Evolutionary conservation across 2,888 invertebrate genomes (phyloP).

Genomic region (Meiosimyza decipiens): DNA sequence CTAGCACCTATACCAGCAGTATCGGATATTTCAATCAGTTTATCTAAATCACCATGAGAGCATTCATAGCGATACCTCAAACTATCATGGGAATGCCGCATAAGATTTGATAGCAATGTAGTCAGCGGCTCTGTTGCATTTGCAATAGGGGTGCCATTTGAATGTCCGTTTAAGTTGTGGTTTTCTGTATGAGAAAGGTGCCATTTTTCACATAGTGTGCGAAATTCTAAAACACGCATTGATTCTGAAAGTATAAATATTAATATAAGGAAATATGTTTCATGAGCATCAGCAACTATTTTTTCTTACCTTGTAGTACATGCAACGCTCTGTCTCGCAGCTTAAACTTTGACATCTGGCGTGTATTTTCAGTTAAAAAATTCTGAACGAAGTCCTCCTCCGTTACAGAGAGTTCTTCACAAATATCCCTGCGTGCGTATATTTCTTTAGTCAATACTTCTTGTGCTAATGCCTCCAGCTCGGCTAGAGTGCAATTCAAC

Average conservation of each 20-base stretch:
- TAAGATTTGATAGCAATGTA: conserved; percentile 78
- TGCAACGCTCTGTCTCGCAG: conserved; percentile 88
- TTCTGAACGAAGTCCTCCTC: conserved; percentile 73
- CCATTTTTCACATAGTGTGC: conserved; percentile 70
- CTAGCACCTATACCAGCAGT: conserved; percentile 82
- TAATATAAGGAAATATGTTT: neutral
- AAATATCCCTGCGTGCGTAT: conserved; percentile 78
- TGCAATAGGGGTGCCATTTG: neutral
- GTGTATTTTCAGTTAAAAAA: conserved; percentile 75
- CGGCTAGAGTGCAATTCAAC: conserved; percentile 72
- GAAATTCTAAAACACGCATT: conserved; percentile 82
- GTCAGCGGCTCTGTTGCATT: conserved; percentile 44
- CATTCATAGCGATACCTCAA: conserved; percentile 90
- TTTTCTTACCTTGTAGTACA: conserved; percentile 78
- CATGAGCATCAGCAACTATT: neutral
- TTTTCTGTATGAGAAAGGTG: too few relatives aligned
- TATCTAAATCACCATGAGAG: conserved; percentile 88
- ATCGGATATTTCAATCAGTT: conserved; percentile 79
- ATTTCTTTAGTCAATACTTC: conserved; percentile 73
- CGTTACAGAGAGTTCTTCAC: conserved; percentile 71
- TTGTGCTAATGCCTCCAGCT: conserved; percentile 78
- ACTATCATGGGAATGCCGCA: conserved; percentile 91
- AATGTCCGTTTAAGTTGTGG: neutral
- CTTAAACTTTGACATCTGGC: conserved; percentile 75
- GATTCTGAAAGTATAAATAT: conserved; percentile 76